Evolutionary conservation across 2,113 vertebrate genomes (phyloP).

Genomic region (Chelonoidis abingdonii): DNA sequence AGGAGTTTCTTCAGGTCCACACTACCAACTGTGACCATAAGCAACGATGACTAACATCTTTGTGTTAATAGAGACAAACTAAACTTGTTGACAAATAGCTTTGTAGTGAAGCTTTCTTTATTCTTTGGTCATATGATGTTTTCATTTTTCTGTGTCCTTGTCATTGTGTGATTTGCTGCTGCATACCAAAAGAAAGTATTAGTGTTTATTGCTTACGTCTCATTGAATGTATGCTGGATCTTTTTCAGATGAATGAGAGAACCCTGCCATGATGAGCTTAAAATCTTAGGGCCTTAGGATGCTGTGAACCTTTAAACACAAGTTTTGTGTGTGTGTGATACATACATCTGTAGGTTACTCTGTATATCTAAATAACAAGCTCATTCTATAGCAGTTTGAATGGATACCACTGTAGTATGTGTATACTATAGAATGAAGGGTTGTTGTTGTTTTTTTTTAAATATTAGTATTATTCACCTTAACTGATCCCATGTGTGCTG

Average conservation of each 20-base stretch:
- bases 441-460: not conserved
- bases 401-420: not conserved
- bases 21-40: slow-evolving; percentile 16
- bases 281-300: not conserved
- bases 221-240: not conserved
- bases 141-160: not conserved
- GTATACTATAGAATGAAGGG: not conserved
- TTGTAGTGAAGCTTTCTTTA: not conserved
- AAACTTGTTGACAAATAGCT: slow-evolving; percentile 1
- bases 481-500: not conserved
- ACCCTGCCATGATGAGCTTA: not conserved
- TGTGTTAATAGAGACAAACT: slow-evolving; percentile 6
- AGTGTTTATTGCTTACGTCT: not conserved
- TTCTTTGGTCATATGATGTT: not conserved
- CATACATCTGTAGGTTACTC: not conserved
- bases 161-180: not conserved
- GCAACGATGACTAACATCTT: not conserved
- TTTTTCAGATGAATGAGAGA: not conserved
- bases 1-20: slow-evolving; percentile 39
- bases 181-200: not conserved
- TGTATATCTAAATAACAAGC: too few species aligned
- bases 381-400: not conserved
- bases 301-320: not conserved
- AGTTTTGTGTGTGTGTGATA: not conserved
- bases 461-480: not conserved